These are phyloP conservation scores for Hexactinellida sp. DNA, from an alignment of 37 sponge, comb jelly and placozoan species.

Conservation along the genomic window DNA sequence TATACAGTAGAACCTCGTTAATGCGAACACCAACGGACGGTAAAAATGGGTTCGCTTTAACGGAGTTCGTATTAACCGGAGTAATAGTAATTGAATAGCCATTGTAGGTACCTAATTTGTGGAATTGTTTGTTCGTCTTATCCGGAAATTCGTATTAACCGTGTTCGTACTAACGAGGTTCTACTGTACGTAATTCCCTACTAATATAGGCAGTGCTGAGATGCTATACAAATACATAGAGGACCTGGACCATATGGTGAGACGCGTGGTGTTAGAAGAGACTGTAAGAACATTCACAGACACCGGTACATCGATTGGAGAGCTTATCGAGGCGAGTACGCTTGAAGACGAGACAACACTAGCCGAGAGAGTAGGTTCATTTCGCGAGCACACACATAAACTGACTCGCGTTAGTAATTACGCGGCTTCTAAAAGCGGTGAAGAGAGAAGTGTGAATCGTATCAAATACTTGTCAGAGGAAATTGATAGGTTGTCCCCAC, in stretches of 20 bases:
- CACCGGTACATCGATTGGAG: not conserved
- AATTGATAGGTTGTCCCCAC: constrained; percentile 43
- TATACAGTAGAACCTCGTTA: no score
- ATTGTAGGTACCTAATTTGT: not conserved
- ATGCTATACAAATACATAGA: constrained; percentile 2
- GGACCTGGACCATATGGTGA: not conserved
- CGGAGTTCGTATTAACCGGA: not conserved
- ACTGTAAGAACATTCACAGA: constrained; percentile 8
- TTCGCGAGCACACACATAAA: not conserved
- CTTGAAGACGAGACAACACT: not conserved
- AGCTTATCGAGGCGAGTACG: not conserved
- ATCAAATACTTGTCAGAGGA: constrained; percentile 33
- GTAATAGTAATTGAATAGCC: not conserved
- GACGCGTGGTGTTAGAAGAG: not conserved
- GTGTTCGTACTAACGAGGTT: not conserved
- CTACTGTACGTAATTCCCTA: not conserved
- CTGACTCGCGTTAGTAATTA: not conserved
- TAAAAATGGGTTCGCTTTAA: not conserved
- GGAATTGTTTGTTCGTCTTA: not conserved
- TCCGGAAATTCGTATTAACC: not conserved
- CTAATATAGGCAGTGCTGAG: not conserved
- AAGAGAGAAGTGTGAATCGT: constrained; percentile 21
- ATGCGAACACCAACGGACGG: no score
- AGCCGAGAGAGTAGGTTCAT: not conserved
- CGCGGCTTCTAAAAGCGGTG: not conserved